A percentile compares a stretch with the other conserved stretches of the same genome.
Evolutionary conservation across 2,113 vertebrate genomes (phyloP).

Genomic region (Pithys albifrons): DNA sequence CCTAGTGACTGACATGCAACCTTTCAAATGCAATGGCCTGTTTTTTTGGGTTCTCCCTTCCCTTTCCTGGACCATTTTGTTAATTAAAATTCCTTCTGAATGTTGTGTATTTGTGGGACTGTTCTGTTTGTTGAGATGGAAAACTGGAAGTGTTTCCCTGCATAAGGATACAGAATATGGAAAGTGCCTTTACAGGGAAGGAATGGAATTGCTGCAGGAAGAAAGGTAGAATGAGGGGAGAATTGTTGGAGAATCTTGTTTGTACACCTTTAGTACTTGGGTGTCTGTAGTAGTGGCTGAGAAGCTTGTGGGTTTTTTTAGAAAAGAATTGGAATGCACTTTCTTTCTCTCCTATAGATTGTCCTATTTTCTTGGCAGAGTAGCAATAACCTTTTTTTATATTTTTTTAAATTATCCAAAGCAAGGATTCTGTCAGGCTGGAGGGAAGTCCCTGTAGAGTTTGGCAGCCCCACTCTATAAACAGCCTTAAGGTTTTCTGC

Average conservation of each 20-base stretch:
- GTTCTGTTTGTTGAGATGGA: slow-evolving; percentile 55
- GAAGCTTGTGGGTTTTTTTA: not conserved
- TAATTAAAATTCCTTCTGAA: slow-evolving; percentile 82
- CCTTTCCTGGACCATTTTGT: slow-evolving; percentile 70
- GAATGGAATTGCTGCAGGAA: not conserved
- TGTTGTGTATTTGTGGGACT: slow-evolving; percentile 71
- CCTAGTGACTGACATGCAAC: slow-evolving; percentile 51
- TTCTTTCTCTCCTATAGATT: slow-evolving; percentile 26
- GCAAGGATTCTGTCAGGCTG: slow-evolving; percentile 7
- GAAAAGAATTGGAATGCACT: not conserved
- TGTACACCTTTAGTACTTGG: not conserved
- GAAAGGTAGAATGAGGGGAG: not conserved
- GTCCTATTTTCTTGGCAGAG: slow-evolving; percentile 44
- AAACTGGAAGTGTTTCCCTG: not conserved
- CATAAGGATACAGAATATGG: not conserved
- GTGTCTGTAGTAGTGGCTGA: not conserved
- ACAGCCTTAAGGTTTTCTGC: slow-evolving; percentile 4
- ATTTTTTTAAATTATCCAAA: slow-evolving; percentile 1
- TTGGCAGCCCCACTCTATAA: not conserved
- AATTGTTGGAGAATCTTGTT: not conserved
- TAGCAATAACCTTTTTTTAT: slow-evolving; percentile 41
- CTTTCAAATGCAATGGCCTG: slow-evolving; percentile 33
- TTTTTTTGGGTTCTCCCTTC: slow-evolving; percentile 18
- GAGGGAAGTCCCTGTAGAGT: not conserved
- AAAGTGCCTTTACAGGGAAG: slow-evolving; percentile 22